phyloP scores from a whole-genome alignment of 2,888 invertebrate genomes.

The Strigamia crassipes region DNA sequence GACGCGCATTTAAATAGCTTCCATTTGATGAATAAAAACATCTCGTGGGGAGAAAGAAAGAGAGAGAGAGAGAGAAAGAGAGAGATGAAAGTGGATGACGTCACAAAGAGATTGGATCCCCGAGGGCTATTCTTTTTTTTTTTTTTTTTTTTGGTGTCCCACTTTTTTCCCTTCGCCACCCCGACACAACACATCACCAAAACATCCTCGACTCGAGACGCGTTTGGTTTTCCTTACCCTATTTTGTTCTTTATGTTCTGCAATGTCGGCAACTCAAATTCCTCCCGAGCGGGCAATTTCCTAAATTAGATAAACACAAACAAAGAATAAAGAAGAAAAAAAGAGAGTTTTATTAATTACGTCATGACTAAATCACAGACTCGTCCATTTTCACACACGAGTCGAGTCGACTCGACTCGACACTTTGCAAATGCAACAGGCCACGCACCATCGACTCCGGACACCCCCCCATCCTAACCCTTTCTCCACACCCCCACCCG shows the following conservation, averaged over 20 bases:
- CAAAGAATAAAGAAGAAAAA: neutral
- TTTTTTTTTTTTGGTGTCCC: neutral
- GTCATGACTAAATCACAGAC: neutral
- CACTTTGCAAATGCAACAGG: neutral
- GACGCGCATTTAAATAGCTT: neutral
- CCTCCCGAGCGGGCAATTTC: slow-evolving; percentile 67
- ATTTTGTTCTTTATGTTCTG: slow-evolving; percentile 54
- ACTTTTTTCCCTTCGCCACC: neutral
- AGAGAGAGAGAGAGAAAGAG: neutral
- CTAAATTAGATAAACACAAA: slow-evolving; percentile 58
- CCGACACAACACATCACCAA: neutral
- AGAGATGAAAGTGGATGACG: neutral
- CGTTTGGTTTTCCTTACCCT: neutral
- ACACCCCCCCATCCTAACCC: neutral
- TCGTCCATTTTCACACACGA: neutral
- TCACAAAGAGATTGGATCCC: slow-evolving; percentile 9
- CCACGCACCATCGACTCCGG: slow-evolving; percentile 1
- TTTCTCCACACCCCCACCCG: neutral
- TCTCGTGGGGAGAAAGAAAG: no score
- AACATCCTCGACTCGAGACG: neutral
- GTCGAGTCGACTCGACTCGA: neutral
- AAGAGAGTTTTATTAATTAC: neutral
- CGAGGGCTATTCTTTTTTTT: neutral
- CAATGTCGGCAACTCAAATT: slow-evolving; percentile 66
- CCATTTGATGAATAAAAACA: neutral